These are phyloP conservation scores for Plagodis dolabraria DNA, from an alignment of 2,888 invertebrate genomes.

Conservation along the genomic window DNA sequence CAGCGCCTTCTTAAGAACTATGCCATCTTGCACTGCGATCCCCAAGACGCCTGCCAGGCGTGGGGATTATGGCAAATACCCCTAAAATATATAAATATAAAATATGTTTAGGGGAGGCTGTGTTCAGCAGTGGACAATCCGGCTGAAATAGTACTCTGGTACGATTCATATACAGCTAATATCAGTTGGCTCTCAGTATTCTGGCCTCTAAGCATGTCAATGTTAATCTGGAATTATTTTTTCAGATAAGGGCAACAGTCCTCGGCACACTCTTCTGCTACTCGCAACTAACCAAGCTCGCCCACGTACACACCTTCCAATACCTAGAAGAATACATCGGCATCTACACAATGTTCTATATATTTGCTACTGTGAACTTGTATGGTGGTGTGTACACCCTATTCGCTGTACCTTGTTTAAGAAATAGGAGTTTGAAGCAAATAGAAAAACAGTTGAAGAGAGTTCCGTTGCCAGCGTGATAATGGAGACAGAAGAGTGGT, in stretches of 20 bases:
- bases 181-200: too few relatives aligned
- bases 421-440: conserved; percentile 54
- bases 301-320: conserved; percentile 62
- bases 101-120: too few relatives aligned
- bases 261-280: conserved; percentile 59
- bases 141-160: too few relatives aligned
- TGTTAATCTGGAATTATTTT: too few relatives aligned
- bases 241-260: conserved; percentile 66
- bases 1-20: too few relatives aligned
- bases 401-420: conserved; percentile 59
- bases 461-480: conserved; percentile 58
- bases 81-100: too few relatives aligned
- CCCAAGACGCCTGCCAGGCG: too few relatives aligned
- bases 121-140: too few relatives aligned
- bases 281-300: conserved; percentile 59
- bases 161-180: too few relatives aligned
- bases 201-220: too few relatives aligned
- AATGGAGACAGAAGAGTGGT: not conserved
- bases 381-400: conserved; percentile 66
- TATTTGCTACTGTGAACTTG: conserved; percentile 67
- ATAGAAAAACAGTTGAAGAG: conserved; percentile 69
- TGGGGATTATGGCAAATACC: too few relatives aligned
- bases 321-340: conserved; percentile 68
- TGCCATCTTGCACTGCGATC: too few relatives aligned
- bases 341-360: conserved; percentile 62